phyloP scores from a whole-genome alignment of 2,888 invertebrate genomes.

The Phortica magna region DNA sequence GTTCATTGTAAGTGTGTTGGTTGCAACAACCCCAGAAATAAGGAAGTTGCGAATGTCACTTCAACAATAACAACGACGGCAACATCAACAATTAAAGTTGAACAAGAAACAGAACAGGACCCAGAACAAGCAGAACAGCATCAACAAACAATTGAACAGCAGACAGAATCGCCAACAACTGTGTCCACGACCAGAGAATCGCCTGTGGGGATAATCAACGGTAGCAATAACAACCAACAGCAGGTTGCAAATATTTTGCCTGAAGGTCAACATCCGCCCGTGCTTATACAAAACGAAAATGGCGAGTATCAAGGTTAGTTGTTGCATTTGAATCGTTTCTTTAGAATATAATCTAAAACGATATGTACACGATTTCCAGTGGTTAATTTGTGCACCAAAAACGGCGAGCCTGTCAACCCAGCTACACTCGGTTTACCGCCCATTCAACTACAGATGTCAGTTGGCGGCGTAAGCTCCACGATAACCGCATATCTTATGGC shows the following conservation, averaged over 20 bases:
- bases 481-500: slow-evolving; percentile 51
- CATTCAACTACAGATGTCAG: slow-evolving; percentile 46
- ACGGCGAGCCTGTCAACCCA: slow-evolving; percentile 56
- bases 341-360: neutral
- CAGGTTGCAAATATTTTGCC: neutral
- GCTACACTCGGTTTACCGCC: slow-evolving; percentile 45
- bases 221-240: neutral
- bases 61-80: slow-evolving; percentile 39
- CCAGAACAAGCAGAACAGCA: slow-evolving; percentile 23
- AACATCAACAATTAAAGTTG: slow-evolving; percentile 49
- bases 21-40: slow-evolving; percentile 93
- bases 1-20: slow-evolving; percentile 91
- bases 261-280: slow-evolving; percentile 60
- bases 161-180: neutral
- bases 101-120: slow-evolving; percentile 24
- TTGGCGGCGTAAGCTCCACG: slow-evolving; percentile 49
- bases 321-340: neutral
- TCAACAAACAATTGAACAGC: slow-evolving; percentile 42
- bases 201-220: slow-evolving; percentile 44
- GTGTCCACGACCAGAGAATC: slow-evolving; percentile 20
- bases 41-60: slow-evolving; percentile 84
- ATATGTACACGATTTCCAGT: slow-evolving; percentile 49
- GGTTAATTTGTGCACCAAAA: slow-evolving; percentile 72
- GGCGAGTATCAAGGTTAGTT: slow-evolving; percentile 74
- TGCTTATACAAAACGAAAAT: slow-evolving; percentile 73